phyloP scores from a whole-genome alignment of 92 coral and sea anemone species.

The Paragorgia papillata region DNA sequence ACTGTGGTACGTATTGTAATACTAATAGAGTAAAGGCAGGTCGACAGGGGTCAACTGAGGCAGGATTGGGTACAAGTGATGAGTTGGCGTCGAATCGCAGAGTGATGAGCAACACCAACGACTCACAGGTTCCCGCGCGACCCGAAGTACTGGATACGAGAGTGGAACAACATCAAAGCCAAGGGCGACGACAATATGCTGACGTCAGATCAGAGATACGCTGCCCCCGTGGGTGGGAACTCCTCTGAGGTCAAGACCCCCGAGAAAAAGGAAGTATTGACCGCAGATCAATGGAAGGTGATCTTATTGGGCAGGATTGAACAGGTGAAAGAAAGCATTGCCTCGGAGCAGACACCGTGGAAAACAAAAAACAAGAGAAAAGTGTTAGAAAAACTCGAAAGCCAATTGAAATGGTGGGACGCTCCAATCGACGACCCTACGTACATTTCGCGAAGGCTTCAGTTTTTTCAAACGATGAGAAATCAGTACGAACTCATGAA shows the following conservation, averaged over 20 bases:
- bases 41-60: too few species aligned
- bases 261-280: background rate
- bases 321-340: slow-evolving; percentile 38
- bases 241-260: background rate
- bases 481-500: slow-evolving; percentile 42
- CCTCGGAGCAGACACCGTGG: slow-evolving; percentile 26
- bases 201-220: too few species aligned
- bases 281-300: slow-evolving; percentile 14
- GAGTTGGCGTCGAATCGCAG: too few species aligned
- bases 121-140: too few species aligned
- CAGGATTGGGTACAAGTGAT: too few species aligned
- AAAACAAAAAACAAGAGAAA: slow-evolving; percentile 40
- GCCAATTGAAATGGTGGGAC: background rate
- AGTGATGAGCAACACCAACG: too few species aligned
- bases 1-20: too few species aligned
- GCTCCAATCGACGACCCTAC: background rate
- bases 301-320: slow-evolving; percentile 22
- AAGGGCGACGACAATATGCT: too few species aligned
- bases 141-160: too few species aligned
- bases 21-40: too few species aligned
- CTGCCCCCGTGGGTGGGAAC: too few species aligned
- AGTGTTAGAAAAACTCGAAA: slow-evolving; percentile 31
- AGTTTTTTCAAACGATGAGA: slow-evolving; percentile 27
- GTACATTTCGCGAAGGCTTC: slow-evolving; percentile 16
- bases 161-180: too few species aligned